Evolutionary conservation across 1,140 invertebrate genomes (phyloP).

Genomic region (silkworm (Bombyx mori)): ASM3026992v2 NC_085107.1:3617001-3617500

Average conservation of each 20-base stretch:
- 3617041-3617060: neutral
- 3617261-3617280: constrained; percentile 39
- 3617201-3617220: too few species aligned
- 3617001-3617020: too few species aligned
- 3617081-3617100: neutral
- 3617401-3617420: constrained; percentile 52
- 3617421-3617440: constrained; percentile 48
- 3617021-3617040: too few species aligned
- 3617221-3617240: constrained; percentile 23
- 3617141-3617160: too few species aligned
- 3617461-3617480: neutral
- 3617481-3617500: too few species aligned
- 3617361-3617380: constrained; percentile 25
- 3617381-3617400: constrained; percentile 31
- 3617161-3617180: too few species aligned
- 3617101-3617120: constrained; percentile 1
- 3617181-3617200: too few species aligned
- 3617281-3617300: constrained; percentile 27
- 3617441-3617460: constrained; percentile 24
- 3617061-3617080: neutral
- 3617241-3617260: constrained; percentile 9
- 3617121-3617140: constrained; percentile 1
- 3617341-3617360: constrained; percentile 14
- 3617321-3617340: constrained; percentile 33
- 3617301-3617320: constrained; percentile 37